Conservation (phyloP, 2,113 vertebrate species). For the Mobula birostris region DNA sequence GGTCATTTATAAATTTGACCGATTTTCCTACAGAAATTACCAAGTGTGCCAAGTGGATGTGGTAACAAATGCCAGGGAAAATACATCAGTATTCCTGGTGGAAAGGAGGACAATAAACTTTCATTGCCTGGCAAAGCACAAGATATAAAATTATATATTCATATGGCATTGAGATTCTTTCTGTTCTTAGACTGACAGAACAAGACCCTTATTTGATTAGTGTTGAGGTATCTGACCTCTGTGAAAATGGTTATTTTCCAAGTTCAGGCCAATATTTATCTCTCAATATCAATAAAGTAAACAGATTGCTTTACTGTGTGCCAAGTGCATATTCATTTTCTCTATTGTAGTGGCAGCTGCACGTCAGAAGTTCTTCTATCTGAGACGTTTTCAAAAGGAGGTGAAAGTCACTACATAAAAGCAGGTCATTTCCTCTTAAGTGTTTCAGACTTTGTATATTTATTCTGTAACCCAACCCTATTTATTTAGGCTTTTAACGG, state of each 20-base stretch:
- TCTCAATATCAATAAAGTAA: too few species aligned
- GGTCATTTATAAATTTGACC: not conserved
- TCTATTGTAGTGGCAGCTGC: too few species aligned
- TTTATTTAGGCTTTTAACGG: too few species aligned
- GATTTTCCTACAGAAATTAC: not conserved
- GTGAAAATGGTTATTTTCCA: not conserved
- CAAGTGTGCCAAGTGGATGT: not conserved
- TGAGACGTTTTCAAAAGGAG: too few species aligned
- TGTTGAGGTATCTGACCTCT: not conserved
- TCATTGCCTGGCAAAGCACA: not conserved
- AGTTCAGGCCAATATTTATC: not conserved
- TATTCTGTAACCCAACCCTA: too few species aligned
- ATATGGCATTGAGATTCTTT: not conserved
- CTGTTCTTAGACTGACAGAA: not conserved
- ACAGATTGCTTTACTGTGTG: too few species aligned
- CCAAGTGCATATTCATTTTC: too few species aligned
- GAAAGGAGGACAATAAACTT: not conserved
- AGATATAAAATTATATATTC: not conserved
- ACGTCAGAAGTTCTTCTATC: too few species aligned
- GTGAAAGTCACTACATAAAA: too few species aligned
- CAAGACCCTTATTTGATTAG: not conserved
- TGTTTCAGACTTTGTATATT: too few species aligned
- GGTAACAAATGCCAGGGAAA: not conserved
- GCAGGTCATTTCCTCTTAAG: too few species aligned
- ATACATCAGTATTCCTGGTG: not conserved